Percentiles rank a stretch among this genome's conserved stretches.
Evolutionary conservation across 2,797 vertebrate genomes (phyloP).

Genomic region (Pipistrellus nathusii): DNA sequence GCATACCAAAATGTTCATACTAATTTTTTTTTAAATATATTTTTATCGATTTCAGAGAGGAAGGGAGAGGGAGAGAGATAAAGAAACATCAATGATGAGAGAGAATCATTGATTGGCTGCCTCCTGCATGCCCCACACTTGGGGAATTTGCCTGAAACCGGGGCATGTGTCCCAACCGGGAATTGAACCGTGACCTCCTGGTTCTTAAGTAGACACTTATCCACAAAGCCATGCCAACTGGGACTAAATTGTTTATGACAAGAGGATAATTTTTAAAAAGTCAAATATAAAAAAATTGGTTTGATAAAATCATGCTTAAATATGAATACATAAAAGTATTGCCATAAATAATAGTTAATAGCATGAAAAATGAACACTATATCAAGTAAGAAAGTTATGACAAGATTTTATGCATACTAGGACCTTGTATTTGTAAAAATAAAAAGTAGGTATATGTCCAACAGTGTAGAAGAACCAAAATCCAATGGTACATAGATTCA

Average conservation of each 20-base stretch:
- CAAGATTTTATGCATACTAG: background rate
- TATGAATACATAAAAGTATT: background rate
- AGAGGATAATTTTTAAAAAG: slow-evolving; percentile 4
- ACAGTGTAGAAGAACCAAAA: background rate
- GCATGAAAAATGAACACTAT: background rate
- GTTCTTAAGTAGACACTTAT: too few species aligned
- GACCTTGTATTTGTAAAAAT: background rate
- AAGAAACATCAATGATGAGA: too few species aligned
- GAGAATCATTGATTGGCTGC: too few species aligned
- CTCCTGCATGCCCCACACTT: too few species aligned
- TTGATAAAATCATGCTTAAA: slow-evolving; percentile 52
- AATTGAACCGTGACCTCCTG: too few species aligned
- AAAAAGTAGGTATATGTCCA: background rate
- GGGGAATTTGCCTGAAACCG: too few species aligned
- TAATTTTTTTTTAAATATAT: too few species aligned
- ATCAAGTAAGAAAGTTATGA: background rate
- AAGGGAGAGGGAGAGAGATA: too few species aligned
- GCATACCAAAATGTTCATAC: background rate
- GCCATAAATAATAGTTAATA: slow-evolving; percentile 8
- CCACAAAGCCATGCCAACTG: too few species aligned
- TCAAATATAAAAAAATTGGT: background rate
- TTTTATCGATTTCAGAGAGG: too few species aligned
- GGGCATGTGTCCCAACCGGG: too few species aligned
- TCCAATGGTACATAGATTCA: background rate
- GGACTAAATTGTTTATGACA: slow-evolving; percentile 19